These are phyloP conservation scores for Drosophila neotestacea DNA, from an alignment of 2,888 invertebrate species.

Conservation along the genomic window DNA sequence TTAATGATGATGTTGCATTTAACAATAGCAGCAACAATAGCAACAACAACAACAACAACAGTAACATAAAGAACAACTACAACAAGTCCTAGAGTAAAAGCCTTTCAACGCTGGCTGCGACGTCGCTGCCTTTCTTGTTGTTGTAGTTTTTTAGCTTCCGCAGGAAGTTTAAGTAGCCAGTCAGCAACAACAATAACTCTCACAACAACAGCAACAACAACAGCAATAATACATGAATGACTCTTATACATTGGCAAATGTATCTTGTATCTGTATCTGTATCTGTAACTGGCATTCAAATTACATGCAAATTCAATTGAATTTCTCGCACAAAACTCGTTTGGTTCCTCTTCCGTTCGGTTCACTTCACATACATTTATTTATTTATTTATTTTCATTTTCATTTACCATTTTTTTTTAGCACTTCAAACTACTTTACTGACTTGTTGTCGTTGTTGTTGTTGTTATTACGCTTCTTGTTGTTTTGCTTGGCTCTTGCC, in stretches of 20 bases:
- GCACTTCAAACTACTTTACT: conserved; percentile 69
- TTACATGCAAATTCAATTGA: conserved; percentile 70
- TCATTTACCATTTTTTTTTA: conserved; percentile 19
- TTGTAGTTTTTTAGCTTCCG: conserved; percentile 74
- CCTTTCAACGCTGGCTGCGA: conserved; percentile 54
- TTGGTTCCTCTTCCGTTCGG: conserved; percentile 39
- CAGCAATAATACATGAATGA: conserved; percentile 26
- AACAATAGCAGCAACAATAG: conserved; percentile 62
- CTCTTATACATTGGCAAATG: conserved; percentile 22
- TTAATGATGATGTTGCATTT: conserved; percentile 79
- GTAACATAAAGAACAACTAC: conserved; percentile 22
- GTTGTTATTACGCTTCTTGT: conserved; percentile 15
- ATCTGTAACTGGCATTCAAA: conserved; percentile 46
- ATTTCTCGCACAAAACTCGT: conserved; percentile 63
- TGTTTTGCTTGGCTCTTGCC: conserved; percentile 33
- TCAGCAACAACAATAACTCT: conserved; percentile 27
- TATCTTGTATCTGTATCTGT: conserved; percentile 31
- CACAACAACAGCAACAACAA: conserved; percentile 30
- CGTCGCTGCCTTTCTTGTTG: conserved; percentile 38
- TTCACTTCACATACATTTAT: conserved; percentile 34
- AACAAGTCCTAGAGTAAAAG: conserved; percentile 50
- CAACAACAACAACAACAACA: conserved; percentile 38
- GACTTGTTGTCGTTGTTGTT: conserved; percentile 8
- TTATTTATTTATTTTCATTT: conserved; percentile 52
- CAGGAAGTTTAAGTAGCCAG: conserved; percentile 76